These are phyloP conservation scores for Limnephilus marmoratus DNA, from an alignment of 2,888 invertebrate species.

Conservation along the genomic window DNA sequence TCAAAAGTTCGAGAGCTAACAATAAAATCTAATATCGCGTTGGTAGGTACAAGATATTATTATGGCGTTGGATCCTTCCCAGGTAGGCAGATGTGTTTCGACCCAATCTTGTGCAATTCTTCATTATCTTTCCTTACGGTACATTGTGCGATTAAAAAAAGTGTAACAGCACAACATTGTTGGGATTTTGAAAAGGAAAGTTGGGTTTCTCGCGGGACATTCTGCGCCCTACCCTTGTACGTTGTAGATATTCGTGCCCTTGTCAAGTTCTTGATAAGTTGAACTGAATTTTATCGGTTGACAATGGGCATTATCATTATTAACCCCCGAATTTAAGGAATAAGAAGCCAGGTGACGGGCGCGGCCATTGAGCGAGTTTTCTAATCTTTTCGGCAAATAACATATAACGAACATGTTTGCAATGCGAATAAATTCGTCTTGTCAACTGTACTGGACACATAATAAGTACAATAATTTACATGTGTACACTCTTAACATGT, in stretches of 20 bases:
- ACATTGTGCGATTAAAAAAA: not conserved
- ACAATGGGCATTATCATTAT: not conserved
- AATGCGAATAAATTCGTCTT: too few species aligned
- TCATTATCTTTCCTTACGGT: not conserved
- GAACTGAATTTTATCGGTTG: not conserved
- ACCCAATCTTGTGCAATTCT: not conserved
- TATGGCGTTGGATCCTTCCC: not conserved
- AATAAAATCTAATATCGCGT: not conserved
- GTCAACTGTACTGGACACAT: too few species aligned
- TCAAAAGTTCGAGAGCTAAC: not conserved
- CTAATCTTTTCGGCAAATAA: not conserved
- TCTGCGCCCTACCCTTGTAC: not conserved
- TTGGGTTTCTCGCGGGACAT: not conserved
- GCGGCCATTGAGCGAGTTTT: not conserved
- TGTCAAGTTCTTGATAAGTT: slow-evolving; percentile 2
- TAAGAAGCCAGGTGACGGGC: not conserved
- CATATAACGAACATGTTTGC: not conserved
- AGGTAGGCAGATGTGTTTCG: not conserved
- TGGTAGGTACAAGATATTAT: not conserved
- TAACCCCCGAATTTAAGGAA: not conserved
- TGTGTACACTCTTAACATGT: not conserved
- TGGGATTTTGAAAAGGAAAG: not conserved
- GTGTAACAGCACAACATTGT: not conserved
- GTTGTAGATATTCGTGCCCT: not conserved
- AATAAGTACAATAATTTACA: not conserved